Conservation (phyloP, 2,113 vertebrate species). For the Cephalopholis sonnerati region DNA sequence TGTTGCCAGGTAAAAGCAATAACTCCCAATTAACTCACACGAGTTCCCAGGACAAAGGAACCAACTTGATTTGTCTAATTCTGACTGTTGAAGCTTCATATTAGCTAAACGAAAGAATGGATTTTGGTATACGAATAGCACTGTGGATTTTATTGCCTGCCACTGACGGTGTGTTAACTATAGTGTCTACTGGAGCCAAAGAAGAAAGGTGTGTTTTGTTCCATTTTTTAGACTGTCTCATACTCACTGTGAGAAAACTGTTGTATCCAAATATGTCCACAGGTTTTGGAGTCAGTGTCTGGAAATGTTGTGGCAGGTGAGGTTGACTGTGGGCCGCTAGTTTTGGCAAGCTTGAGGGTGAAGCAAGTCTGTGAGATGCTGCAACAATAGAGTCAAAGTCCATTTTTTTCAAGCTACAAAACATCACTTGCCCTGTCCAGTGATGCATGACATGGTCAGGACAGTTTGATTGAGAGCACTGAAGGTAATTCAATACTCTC, state of each 20-base stretch:
- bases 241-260: background rate
- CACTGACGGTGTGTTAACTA: background rate
- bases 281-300: constrained; percentile 9
- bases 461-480: constrained; percentile 35
- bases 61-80: background rate
- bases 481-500: constrained; percentile 51
- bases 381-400: constrained; percentile 34
- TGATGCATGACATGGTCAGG: constrained; percentile 40
- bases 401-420: constrained; percentile 15
- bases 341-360: constrained; percentile 6
- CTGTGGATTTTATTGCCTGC: background rate
- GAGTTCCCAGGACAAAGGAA: background rate
- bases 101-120: background rate
- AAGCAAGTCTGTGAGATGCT: constrained; percentile 13
- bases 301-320: constrained; percentile 17
- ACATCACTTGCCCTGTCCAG: constrained; percentile 15
- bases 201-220: background rate
- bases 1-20: background rate
- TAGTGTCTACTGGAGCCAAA: background rate
- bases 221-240: too few species aligned
- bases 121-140: background rate
- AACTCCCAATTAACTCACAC: background rate
- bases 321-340: background rate
- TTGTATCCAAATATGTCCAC: constrained; percentile 13
- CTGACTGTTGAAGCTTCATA: background rate